Evolutionary conservation across 2,888 invertebrate species (phyloP), one percentile per base, ranked within the genome.

Genomic region (Melinopterus prodromus): DNA sequence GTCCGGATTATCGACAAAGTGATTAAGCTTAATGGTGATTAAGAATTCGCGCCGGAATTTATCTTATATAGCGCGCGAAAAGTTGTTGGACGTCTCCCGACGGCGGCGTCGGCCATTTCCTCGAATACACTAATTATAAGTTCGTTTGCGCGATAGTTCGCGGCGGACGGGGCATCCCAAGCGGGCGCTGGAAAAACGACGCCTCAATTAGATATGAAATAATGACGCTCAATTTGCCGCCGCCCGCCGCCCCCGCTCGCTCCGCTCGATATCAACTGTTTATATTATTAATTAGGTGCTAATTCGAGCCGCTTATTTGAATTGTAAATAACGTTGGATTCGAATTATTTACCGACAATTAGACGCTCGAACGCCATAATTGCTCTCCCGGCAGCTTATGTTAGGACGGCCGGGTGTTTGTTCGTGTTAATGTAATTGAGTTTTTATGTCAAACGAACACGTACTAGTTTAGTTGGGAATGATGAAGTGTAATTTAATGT

Each of bases 291-390:
- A 35, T 71, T 71, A 35, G 71, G 74, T 74, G 53, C 53, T 74
- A 74, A 74, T 74, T 74, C 74, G 36, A 35, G 74, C 74, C n/a
- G 37, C 78, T 70, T 71, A 78, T 72, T 78, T 78, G 78, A 71
- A 78, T 72, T 78, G 78, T 78, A 78, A 78, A 78, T 78, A 72
- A 37, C 71, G 36, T 36, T 26, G 71, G 53, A 78, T 78, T 78
- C 36, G 71, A 53, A 72, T 78, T 78, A 71, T 78, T 78, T 78
- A 78, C 78, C 26, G 16, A 78, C 78, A 78, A 77, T 71, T 78
- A 78, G 36, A 77, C 76, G 70, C 69, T 16, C 69, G 76, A 53
- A 53, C 53, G 53, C 53, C 53, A 53, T 53, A 53, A 53, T 53
- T 53, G 53, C 53, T 53, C 53, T 53, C 53, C 12, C 7, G 53